Base-by-base conservation (phyloP, 1,140 invertebrate species). In the Panonychus citri region DNA sequence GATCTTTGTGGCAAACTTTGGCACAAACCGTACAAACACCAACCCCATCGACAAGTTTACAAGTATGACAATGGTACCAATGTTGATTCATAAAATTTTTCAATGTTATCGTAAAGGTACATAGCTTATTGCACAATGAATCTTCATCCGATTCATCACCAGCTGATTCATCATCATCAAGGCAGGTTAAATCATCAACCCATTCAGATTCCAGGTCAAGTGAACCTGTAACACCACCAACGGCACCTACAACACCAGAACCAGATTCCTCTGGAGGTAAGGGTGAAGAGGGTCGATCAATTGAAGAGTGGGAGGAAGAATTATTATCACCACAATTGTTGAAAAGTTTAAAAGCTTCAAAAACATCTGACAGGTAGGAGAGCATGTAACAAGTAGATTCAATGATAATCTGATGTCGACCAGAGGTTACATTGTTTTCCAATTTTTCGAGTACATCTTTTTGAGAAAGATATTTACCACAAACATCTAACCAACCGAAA, bases 41-140 rank as follows among this genome's bases (percentile, higher is more conserved):
- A 19, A 94, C 88, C 15, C 90, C 84, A 68, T 97, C 93, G 24
- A 94, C 81, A 91, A 98, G 95, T 65, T 85, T 86, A 68, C 93
- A 96, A 0, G 89, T 94, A 67, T 96, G 89, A 67, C 91, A 96
- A 68, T 96, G 89, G 70, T 96, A 96, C 78, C 78, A 79, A 65
- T 80, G 78, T 62, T 97, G 93, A 70, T 91, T 93, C 83, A 94
- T 95, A 66, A 95, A 98, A 69, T 96, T 91, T 68, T 91, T 91
- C 65, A 91, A 85, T 0, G 91, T 97, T 21, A 90, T 78, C 4
- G 88, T 94, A 69, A 91, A 98, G 0, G 91, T 96, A 68, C 93
- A 98, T 1, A 97, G 72, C 70, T 93, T 91, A 66, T 88, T 88
- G 60, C 82, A 83, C 64, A 96, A 72, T 7, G 83, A 86, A 68